A percentile compares a stretch with the other conserved stretches of the same genome.
phyloP scores from a whole-genome alignment of 2,113 vertebrate species.

The Gobio gobio region DNA sequence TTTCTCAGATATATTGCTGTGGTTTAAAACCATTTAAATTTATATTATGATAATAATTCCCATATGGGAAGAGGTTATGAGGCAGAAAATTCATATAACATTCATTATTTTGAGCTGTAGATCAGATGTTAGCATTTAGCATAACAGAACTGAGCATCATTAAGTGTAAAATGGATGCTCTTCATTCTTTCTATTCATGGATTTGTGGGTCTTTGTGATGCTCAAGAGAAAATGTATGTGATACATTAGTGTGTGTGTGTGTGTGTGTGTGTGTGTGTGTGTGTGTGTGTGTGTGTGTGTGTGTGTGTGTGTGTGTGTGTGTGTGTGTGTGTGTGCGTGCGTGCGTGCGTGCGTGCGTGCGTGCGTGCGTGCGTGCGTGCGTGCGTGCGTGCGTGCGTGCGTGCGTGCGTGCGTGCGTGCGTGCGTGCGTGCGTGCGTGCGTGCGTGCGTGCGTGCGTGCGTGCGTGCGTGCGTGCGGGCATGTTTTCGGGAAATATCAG shows the following conservation, averaged over 20 bases:
- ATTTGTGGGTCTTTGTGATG: not conserved
- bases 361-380: too few relatives aligned
- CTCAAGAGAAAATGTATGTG: not conserved
- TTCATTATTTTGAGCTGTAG: not conserved
- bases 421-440: too few relatives aligned
- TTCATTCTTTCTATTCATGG: not conserved
- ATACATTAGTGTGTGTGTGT: not conserved
- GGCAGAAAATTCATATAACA: not conserved
- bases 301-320: not conserved
- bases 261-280: not conserved
- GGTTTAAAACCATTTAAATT: not conserved
- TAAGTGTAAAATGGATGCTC: not conserved
- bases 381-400: too few relatives aligned
- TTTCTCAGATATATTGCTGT: not conserved
- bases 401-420: too few relatives aligned
- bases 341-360: too few relatives aligned
- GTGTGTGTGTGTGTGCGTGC: not conserved
- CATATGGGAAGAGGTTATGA: slow-evolving; percentile 9
- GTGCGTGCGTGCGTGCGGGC: too few relatives aligned
- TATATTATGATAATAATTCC: slow-evolving; percentile 2
- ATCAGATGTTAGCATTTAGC: slow-evolving; percentile 13
- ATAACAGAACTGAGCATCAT: not conserved
- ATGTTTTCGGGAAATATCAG: too few relatives aligned
- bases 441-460: too few relatives aligned
- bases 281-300: too few relatives aligned